phyloP scores from a whole-genome alignment of 2,113 vertebrate species.

The Pachypanchax playfairii region DNA sequence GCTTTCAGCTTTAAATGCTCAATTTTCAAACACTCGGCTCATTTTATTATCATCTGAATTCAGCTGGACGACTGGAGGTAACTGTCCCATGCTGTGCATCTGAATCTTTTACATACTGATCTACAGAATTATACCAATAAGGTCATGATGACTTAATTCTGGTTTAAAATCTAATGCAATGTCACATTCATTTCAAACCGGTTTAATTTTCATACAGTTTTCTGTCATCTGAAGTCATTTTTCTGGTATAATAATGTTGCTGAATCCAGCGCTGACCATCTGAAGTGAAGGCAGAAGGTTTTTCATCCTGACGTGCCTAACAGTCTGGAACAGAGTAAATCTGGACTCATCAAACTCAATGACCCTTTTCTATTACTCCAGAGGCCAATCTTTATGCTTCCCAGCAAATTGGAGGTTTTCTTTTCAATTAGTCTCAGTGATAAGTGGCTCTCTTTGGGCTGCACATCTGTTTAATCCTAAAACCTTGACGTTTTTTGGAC shows the following conservation, averaged over 20 bases:
- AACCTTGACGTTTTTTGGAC: neutral
- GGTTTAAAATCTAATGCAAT: no score
- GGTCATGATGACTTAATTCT: no score
- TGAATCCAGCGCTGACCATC: neutral
- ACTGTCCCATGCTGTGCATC: neutral
- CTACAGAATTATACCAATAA: no score
- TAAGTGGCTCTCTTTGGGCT: neutral
- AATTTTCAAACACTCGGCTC: conserved; percentile 39
- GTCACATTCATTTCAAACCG: no score
- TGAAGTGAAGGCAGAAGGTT: neutral
- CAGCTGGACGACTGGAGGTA: conserved; percentile 1
- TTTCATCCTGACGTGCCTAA: neutral
- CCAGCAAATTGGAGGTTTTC: neutral
- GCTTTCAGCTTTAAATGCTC: conserved; percentile 31
- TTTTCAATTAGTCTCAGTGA: neutral
- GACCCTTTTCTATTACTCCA: conserved; percentile 2
- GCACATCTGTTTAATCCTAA: neutral
- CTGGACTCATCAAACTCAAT: neutral
- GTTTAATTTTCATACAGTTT: no score
- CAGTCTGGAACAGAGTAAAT: neutral
- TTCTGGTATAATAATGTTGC: no score
- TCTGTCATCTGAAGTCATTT: neutral
- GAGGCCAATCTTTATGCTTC: no score
- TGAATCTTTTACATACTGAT: neutral
- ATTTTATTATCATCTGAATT: conserved; percentile 30